phyloP scores from a whole-genome alignment of 2,113 vertebrate species.

The Brachionichthys hirsutus region DNA sequence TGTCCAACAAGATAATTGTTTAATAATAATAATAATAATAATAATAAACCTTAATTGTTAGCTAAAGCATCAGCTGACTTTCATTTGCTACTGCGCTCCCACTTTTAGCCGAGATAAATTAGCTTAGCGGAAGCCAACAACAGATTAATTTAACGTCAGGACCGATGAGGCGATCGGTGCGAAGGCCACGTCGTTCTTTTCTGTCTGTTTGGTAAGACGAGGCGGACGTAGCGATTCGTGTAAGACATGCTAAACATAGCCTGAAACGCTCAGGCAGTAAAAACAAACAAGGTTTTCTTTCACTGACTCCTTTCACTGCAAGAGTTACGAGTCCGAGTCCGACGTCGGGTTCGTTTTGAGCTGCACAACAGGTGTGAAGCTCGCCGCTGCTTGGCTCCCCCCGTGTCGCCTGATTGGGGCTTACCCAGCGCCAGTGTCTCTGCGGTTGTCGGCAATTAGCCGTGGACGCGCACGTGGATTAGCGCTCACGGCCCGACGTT shows the following conservation, averaged over 20 bases:
- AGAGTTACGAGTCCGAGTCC: conserved; percentile 76
- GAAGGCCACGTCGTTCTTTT: too few relatives aligned
- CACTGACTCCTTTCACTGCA: conserved; percentile 72
- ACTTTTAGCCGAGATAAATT: not conserved
- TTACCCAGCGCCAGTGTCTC: conserved; percentile 39
- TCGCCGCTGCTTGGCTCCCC: conserved; percentile 28
- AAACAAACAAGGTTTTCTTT: conserved; percentile 84
- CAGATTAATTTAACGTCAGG: too few relatives aligned
- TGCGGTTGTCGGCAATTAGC: conserved; percentile 59
- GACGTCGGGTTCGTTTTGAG: conserved; percentile 49
- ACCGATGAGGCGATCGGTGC: too few relatives aligned
- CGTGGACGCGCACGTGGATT: conserved; percentile 59
- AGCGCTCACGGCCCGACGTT: conserved; percentile 50
- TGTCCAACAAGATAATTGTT: too few relatives aligned
- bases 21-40: too few relatives aligned
- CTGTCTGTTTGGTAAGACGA: conserved; percentile 28
- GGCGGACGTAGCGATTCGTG: conserved; percentile 20
- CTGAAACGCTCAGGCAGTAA: conserved; percentile 71
- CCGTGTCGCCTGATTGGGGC: conserved; percentile 66
- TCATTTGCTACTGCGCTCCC: too few relatives aligned
- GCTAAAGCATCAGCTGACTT: too few relatives aligned
- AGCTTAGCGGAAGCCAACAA: not conserved
- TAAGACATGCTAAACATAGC: conserved; percentile 71
- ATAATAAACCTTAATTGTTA: too few relatives aligned
- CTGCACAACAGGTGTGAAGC: conserved; percentile 72